Conservation (phyloP, 2,113 vertebrate species). For the Leuciscus idus region DNA sequence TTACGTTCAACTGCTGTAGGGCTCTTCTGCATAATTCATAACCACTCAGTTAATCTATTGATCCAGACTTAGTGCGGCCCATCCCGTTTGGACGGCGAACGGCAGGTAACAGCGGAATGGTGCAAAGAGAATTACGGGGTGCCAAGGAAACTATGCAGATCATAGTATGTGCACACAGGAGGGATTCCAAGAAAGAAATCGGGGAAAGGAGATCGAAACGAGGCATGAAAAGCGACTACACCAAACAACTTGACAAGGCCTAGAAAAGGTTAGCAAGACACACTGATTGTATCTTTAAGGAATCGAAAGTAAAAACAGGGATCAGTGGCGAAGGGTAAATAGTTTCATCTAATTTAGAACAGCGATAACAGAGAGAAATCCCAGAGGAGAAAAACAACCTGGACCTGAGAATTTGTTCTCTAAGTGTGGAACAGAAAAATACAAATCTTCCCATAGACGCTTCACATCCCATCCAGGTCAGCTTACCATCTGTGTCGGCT, state of each 20-base stretch:
- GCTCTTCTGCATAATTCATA: constrained; percentile 81
- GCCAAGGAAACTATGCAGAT: not conserved
- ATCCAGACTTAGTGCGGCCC: constrained; percentile 65
- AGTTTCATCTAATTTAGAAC: not conserved
- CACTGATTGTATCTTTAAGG: not conserved
- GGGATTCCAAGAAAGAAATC: constrained; percentile 39
- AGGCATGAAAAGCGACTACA: not conserved
- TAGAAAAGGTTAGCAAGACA: not conserved
- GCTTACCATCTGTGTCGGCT: constrained; percentile 57
- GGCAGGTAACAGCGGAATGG: constrained; percentile 57
- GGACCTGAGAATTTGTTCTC: constrained; percentile 30
- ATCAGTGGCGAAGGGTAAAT: not conserved
- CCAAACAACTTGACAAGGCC: not conserved
- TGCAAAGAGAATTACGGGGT: constrained; percentile 41
- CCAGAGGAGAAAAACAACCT: not conserved
- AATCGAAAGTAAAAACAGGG: not conserved
- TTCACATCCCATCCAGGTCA: constrained; percentile 54
- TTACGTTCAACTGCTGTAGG: constrained; percentile 80
- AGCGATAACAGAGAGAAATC: not conserved
- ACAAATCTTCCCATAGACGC: constrained; percentile 31
- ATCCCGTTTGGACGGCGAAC: constrained; percentile 40
- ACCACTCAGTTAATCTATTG: constrained; percentile 85
- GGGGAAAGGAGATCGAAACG: not conserved
- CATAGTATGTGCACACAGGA: constrained; percentile 46
- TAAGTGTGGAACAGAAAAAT: constrained; percentile 15